Base-by-base conservation (phyloP, 2,888 invertebrate species). In the Cepaea hortensis region DNA sequence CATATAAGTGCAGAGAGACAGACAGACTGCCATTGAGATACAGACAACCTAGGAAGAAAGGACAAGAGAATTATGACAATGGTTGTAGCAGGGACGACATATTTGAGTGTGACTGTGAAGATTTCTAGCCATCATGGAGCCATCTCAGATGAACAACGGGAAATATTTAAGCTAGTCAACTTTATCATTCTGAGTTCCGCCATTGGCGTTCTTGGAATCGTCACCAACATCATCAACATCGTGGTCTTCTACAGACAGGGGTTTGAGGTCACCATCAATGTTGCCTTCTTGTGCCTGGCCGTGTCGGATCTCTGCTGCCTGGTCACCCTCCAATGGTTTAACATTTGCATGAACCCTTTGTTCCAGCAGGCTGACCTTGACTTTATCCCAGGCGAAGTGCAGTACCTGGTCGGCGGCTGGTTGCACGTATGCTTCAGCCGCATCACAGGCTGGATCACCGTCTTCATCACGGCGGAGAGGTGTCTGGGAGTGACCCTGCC, bases 181-280 rank as follows among this genome's bases (percentile, higher is more conserved):
- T 73, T 72, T n/a, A 35, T 73, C 55, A 46, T 82, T n/a, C 3
- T 82, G 20, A 72, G 48, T n/a, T 48, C n/a, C 4, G 3, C 18
- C 50, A 68, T 82, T 48, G 18, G 83, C 1, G 5, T 73, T 3
- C 11, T 55, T 13, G 83, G 83, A 11, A 23, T 50, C n/a, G n/a
- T 83, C 23, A 7, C 83, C 3, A 83, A 83, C 61, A n/a, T 83
- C 3, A 73, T 83, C 73, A 83, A 83, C 55, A 83, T 83, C 1
- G 15, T 50, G 5, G 73, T 83, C 1, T 83, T 83, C 35, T 61
- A 61, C 23, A 83, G 55, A 11, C 83, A 73, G 61, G 73, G 73
- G 3, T 73, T 83, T 35, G 9, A 11, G 13, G 15, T 3, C n/a
- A 68, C 83, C 4, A 73, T 73, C n/a, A 83, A 73, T 73, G 23